Conservation (phyloP, 2,797 vertebrate genomes). For the Chrosomus eos region DNA sequence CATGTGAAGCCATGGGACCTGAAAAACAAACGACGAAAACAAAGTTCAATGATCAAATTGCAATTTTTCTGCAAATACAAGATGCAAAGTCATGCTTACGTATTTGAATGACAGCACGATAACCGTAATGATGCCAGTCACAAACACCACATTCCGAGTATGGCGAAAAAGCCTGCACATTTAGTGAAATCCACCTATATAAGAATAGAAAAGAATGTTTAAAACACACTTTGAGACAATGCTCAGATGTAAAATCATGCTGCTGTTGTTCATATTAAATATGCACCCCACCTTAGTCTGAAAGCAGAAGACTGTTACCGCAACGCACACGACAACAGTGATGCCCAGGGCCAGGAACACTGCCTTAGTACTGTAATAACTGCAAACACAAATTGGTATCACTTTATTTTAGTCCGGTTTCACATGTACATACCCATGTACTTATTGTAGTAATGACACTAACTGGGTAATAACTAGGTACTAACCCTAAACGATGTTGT, state of each 20-base stretch:
- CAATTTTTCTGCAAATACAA: not conserved
- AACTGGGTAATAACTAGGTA: no score
- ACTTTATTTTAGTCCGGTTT: no score
- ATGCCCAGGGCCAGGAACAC: conserved; percentile 90
- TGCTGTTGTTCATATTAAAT: not conserved
- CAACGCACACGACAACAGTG: conserved; percentile 90
- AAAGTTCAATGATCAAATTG: not conserved
- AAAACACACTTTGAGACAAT: not conserved
- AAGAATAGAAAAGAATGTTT: conserved; percentile 15
- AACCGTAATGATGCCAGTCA: conserved; percentile 87
- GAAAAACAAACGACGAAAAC: conserved; percentile 1
- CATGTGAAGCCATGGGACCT: conserved; percentile 97
- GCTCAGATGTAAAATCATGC: not conserved
- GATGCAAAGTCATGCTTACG: conserved; percentile 72
- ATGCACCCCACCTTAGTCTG: conserved; percentile 91
- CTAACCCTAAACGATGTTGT: no score
- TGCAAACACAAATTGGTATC: conserved; percentile 59
- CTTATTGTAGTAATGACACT: no score
- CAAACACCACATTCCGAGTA: conserved; percentile 92
- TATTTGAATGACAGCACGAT: conserved; percentile 95
- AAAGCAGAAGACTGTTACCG: conserved; percentile 95
- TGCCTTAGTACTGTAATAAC: conserved; percentile 82
- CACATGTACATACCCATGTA: no score
- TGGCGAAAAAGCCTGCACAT: conserved; percentile 89
- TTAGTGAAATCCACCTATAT: conserved; percentile 95